Evolutionary conservation across 30 jellyfish, hydroid and myxozoan species (phyloP).

Genomic region (Turritopsis rubra): DNA sequence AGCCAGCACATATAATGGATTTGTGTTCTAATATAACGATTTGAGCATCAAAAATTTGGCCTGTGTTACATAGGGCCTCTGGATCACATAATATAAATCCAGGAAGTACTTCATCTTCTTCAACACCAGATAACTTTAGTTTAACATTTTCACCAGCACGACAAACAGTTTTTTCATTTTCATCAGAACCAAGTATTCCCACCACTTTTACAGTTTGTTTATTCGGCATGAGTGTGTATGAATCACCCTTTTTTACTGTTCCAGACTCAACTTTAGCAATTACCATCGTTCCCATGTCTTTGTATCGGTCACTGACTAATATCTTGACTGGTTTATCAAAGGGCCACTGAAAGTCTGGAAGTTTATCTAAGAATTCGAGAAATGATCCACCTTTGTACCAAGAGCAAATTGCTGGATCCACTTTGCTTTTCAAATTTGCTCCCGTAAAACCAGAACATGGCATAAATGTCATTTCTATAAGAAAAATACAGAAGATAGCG

Average conservation of each 20-base stretch:
- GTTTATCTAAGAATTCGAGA: constrained; percentile 66
- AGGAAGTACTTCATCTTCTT: constrained; percentile 97
- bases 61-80: constrained; percentile 75
- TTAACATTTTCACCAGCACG: constrained; percentile 98
- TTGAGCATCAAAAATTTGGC: constrained; percentile 87
- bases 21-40: constrained; percentile 88
- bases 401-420: constrained; percentile 64
- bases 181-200: constrained; percentile 81
- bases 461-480: constrained; percentile 79
- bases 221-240: constrained; percentile 85
- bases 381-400: constrained; percentile 93
- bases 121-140: constrained; percentile 85
- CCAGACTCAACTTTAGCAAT: constrained; percentile 98
- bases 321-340: constrained; percentile 90
- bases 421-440: constrained; percentile 68
- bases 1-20: constrained; percentile 95
- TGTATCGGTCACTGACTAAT: constrained; percentile 92
- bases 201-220: constrained; percentile 59
- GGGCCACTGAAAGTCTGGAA: constrained; percentile 79
- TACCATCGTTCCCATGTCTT: constrained; percentile 98
- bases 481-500: background rate
- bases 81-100: constrained; percentile 88
- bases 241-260: constrained; percentile 69
- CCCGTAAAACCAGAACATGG: constrained; percentile 99
- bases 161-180: constrained; percentile 58